Conservation (phyloP, 2,797 vertebrate genomes). For the Poeciliopsis infans region DNA sequence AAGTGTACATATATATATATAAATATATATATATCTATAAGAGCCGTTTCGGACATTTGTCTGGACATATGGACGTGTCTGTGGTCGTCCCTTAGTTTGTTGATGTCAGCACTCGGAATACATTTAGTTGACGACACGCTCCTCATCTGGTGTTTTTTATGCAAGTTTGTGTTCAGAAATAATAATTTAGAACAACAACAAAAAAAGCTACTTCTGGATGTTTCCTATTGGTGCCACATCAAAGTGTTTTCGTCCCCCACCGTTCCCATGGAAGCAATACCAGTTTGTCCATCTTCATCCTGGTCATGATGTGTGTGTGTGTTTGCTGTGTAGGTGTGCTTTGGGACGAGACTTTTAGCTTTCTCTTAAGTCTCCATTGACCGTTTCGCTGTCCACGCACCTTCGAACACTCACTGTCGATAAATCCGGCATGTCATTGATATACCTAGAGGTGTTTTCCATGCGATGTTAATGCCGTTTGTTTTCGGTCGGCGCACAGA, state of each 20-base stretch:
- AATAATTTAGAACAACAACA: conserved; percentile 39
- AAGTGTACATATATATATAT: conserved; percentile 75
- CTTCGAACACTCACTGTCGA: conserved; percentile 43
- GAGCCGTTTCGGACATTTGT: conserved; percentile 79
- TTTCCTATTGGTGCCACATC: conserved; percentile 71
- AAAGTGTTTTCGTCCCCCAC: conserved; percentile 63
- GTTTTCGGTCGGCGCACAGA: conserved; percentile 63
- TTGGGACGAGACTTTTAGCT: conserved; percentile 32
- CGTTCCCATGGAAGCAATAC: conserved; percentile 57
- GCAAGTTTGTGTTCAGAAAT: conserved; percentile 41
- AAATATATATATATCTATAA: conserved; percentile 55
- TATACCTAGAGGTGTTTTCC: conserved; percentile 38
- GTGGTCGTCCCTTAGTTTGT: conserved; percentile 75
- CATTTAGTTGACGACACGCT: conserved; percentile 53
- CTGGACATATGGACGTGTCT: conserved; percentile 78
- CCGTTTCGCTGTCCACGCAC: conserved; percentile 59
- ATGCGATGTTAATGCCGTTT: conserved; percentile 54
- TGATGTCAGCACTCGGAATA: conserved; percentile 72
- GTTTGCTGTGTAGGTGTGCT: conserved; percentile 49
- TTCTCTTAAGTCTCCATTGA: conserved; percentile 54
- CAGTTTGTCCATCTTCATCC: conserved; percentile 44
- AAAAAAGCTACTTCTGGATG: conserved; percentile 61
- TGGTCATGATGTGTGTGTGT: conserved; percentile 45
- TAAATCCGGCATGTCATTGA: conserved; percentile 63
- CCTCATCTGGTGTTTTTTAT: conserved; percentile 61